Base-by-base conservation (phyloP, 1,140 invertebrate species). In the Mizuhopecten yessoensis region DNA sequence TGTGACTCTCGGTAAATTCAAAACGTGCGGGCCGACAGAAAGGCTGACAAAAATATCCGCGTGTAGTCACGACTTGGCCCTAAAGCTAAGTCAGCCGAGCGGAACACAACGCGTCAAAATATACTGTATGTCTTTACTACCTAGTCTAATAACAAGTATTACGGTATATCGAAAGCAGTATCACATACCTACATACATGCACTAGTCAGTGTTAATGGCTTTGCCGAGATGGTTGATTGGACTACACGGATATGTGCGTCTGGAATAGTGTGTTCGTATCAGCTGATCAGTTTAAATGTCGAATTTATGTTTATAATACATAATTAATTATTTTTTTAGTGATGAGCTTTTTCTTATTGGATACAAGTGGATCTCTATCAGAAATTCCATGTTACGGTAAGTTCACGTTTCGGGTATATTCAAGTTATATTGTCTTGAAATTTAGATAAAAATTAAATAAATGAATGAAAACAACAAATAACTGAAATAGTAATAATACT, bases 1-100 rank as follows among this genome's bases (percentile, higher is more conserved):
- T 75, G 57, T 75, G 57, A 75, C 57, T 75, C 57, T 75, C 57
- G n/a, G 57, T 75, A 75, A 75, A 75, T 75, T 75, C 57, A 75
- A 75, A 75, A 75, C 57, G 57, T 75, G 57, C 57, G 5, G 57
- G 5, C 57, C 57, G 57, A 75, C n/a, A 75, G 57, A 75, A 75
- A 75, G 57, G 57, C 57, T 75, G 57, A 75, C 57, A 75, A 75
- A 75, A 75, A 75, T 75, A 75, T 75, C 57, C 57, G 57, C 57
- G 17, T 75, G 57, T 29, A 75, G 57, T 75, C 57, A 75, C 57
- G 57, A 75, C 57, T 75, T 75, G 57, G 57, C 57, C 57, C 57
- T 75, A 11, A n/a, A 75, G 57, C 57, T n/a, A 75, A 75, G n/a
- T n/a, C 57, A 75, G 57, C 29, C 57, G n/a, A 29, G 57, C 57